phyloP scores from a whole-genome alignment of 37 sponge, comb jelly and placozoan species.

The Diacarnus erythraeanus region DNA sequence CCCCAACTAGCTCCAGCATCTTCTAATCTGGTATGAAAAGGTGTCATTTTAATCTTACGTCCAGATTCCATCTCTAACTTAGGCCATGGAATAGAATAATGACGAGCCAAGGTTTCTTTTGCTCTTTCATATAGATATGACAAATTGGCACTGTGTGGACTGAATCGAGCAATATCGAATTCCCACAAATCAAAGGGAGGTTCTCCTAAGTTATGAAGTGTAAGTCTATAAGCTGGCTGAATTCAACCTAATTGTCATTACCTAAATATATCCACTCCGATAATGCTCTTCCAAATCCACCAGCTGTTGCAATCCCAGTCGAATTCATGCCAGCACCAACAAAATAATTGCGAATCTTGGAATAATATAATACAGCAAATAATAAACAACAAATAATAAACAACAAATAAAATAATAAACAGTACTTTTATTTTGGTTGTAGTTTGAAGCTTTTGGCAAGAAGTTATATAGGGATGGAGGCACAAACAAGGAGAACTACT shows the following conservation, averaged over 20 bases:
- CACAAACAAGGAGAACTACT: too few species aligned
- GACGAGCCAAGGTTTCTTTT: constrained; percentile 22
- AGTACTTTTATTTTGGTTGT: too few species aligned
- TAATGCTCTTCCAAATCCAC: constrained; percentile 71
- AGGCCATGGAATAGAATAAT: constrained; percentile 46
- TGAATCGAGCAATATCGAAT: constrained; percentile 49
- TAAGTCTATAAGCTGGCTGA: background rate
- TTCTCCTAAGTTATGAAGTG: constrained; percentile 3
- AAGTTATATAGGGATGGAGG: too few species aligned
- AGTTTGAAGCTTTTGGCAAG: too few species aligned
- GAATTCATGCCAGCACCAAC: constrained; percentile 82
- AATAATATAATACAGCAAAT: background rate
- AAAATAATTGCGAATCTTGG: constrained; percentile 55
- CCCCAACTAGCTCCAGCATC: constrained; percentile 54
- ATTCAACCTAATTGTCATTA: too few species aligned
- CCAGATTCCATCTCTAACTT: constrained; percentile 24
- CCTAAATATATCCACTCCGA: constrained; percentile 74
- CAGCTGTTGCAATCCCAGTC: constrained; percentile 67
- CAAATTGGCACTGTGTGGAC: constrained; percentile 19
- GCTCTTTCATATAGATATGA: constrained; percentile 25
- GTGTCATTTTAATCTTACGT: constrained; percentile 35
- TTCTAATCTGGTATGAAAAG: constrained; percentile 41
- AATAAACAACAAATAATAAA: too few species aligned
- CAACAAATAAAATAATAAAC: too few species aligned
- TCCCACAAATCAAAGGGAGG: constrained; percentile 49